phyloP scores from a whole-genome alignment of 2,797 vertebrate species.

The Molothrus aeneus region DNA sequence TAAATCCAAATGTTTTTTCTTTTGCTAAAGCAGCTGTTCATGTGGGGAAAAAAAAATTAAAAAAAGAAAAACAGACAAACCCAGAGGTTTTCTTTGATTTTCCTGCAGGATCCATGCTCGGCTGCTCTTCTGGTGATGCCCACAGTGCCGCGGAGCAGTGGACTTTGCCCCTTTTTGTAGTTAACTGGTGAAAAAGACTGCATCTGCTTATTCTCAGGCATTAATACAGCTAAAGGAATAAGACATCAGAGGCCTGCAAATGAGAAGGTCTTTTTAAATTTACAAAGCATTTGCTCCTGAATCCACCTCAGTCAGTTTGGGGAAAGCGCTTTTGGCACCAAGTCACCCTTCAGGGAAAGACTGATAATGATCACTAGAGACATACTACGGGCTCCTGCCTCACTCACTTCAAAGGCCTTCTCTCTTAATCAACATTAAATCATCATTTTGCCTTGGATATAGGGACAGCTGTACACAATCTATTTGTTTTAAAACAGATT shows the following conservation, averaged over 20 bases:
- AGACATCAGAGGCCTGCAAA: conserved; percentile 82
- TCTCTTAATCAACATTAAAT: conserved; percentile 84
- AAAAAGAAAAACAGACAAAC: neutral
- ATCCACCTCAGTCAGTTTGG: conserved; percentile 79
- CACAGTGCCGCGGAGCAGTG: conserved; percentile 32
- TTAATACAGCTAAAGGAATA: conserved; percentile 80
- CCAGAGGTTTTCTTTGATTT: conserved; percentile 69
- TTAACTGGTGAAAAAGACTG: conserved; percentile 74
- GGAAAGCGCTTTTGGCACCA: conserved; percentile 81
- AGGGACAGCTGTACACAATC: conserved; percentile 82
- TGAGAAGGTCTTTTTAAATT: conserved; percentile 81
- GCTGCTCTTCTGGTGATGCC: conserved; percentile 64
- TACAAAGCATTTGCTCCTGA: conserved; percentile 79
- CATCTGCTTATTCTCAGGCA: conserved; percentile 85
- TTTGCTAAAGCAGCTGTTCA: conserved; percentile 56
- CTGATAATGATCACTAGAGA: conserved; percentile 83
- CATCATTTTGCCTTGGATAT: conserved; percentile 79
- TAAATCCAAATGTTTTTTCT: conserved; percentile 30
- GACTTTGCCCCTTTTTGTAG: conserved; percentile 74
- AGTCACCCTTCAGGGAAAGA: conserved; percentile 80
- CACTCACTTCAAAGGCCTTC: conserved; percentile 82
- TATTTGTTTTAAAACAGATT: conserved; percentile 85
- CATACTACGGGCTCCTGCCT: conserved; percentile 76
- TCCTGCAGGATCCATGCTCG: conserved; percentile 61
- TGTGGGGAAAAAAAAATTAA: neutral